Evolutionary conservation across 23 tunicate genomes (phyloP).

Genomic region (Ciona savignyi): DNA sequence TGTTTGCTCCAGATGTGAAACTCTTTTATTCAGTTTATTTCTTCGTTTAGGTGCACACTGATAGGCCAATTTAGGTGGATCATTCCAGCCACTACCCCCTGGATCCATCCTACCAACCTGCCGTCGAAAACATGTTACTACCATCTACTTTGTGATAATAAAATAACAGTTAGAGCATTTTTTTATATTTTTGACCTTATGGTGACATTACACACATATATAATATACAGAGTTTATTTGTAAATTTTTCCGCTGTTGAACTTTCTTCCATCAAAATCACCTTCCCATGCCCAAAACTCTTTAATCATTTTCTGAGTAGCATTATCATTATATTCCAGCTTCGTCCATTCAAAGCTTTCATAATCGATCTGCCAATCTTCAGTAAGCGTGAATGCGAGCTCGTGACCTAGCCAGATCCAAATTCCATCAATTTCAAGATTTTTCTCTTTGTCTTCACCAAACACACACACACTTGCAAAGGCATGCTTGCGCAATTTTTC

Average conservation of each 20-base stretch:
- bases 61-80: conserved; percentile 47
- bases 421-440: conserved; percentile 47
- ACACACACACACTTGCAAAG: conserved; percentile 22
- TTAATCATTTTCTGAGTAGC: conserved; percentile 29
- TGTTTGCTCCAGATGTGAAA: conserved; percentile 38
- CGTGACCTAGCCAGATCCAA: conserved; percentile 94
- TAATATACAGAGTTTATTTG: conserved; percentile 4
- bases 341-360: conserved; percentile 67
- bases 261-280: conserved; percentile 18
- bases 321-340: conserved; percentile 47
- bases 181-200: too few species aligned
- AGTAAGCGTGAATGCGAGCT: conserved; percentile 54
- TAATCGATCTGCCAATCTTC: conserved; percentile 90
- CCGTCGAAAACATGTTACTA: too few species aligned
- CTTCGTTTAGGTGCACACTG: conserved; percentile 32
- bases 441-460: conserved; percentile 4
- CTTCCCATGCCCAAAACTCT: conserved; percentile 30
- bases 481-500: conserved; percentile 73
- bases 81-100: conserved; percentile 73
- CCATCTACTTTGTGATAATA: too few species aligned
- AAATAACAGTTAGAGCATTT: too few species aligned
- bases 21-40: conserved; percentile 44
- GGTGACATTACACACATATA: too few species aligned
- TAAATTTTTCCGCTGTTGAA: not conserved
- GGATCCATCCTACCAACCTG: conserved; percentile 25